phyloP scores from a whole-genome alignment of 2,113 vertebrate species.

The Ploceus nigricollis region DNA sequence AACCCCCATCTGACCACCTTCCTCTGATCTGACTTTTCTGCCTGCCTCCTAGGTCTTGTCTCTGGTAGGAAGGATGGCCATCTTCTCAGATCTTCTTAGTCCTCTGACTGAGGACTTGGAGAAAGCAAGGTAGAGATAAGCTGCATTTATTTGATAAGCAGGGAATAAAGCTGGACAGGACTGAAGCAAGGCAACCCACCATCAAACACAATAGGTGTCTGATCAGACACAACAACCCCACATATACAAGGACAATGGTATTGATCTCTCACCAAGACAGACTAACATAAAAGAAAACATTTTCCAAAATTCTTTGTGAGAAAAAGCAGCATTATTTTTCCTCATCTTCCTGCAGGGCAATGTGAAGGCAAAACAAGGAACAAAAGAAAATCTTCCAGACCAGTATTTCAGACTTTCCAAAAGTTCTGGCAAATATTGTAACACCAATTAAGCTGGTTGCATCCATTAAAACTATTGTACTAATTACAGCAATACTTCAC shows the following conservation, averaged over 20 bases:
- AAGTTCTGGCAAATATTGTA: background rate
- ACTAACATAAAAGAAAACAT: background rate
- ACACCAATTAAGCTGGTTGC: background rate
- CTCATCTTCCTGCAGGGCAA: background rate
- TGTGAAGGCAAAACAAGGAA: background rate
- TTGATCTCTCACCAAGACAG: background rate
- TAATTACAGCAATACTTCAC: background rate
- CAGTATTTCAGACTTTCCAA: background rate
- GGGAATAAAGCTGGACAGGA: background rate
- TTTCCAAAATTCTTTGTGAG: background rate
- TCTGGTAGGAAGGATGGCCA: background rate
- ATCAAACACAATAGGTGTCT: background rate
- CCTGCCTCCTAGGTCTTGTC: background rate
- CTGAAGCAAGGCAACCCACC: background rate
- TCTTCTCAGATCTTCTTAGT: background rate
- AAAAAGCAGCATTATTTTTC: background rate
- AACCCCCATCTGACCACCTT: background rate
- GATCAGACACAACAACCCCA: background rate
- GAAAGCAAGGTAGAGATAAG: background rate
- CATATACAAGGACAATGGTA: background rate
- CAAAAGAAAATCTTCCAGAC: background rate
- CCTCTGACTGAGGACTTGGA: background rate
- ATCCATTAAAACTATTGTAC: background rate
- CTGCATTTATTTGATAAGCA: accelerated
- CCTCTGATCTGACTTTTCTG: background rate